A percentile compares a stretch with the other conserved stretches of the same genome.
Evolutionary conservation across 2,797 vertebrate species (phyloP).

Genomic region (Lutjanus argentimaculatus): DNA sequence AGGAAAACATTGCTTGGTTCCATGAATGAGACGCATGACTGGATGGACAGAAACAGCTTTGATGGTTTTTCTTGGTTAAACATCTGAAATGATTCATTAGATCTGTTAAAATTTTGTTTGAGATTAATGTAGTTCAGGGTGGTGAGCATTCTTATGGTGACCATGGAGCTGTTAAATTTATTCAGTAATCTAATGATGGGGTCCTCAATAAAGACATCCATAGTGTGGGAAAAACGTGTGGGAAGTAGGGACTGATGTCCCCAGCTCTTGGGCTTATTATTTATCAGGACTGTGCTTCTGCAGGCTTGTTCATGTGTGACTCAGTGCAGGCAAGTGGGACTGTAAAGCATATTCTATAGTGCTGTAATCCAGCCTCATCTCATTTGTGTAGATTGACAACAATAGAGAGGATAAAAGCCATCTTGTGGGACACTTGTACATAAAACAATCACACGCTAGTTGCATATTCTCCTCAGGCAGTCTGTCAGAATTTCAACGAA

Average conservation of each 20-base stretch:
- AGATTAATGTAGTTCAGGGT: not conserved
- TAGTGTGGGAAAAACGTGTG: slow-evolving; percentile 1
- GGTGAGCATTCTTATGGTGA: not conserved
- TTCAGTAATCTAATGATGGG: not conserved
- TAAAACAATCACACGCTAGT: slow-evolving; percentile 19
- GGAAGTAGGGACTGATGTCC: slow-evolving; percentile 13
- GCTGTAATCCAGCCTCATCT: slow-evolving; percentile 18
- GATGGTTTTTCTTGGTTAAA: not conserved
- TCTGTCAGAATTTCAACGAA: slow-evolving; percentile 20
- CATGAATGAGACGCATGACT: not conserved
- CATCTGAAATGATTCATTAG: not conserved
- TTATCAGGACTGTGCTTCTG: slow-evolving; percentile 10
- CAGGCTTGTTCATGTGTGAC: slow-evolving; percentile 26
- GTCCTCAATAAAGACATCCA: not conserved
- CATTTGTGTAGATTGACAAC: slow-evolving; percentile 40
- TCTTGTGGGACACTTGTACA: slow-evolving; percentile 39
- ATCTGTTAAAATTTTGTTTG: not conserved
- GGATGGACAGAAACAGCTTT: not conserved
- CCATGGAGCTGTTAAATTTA: slow-evolving; percentile 14
- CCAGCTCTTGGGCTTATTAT: slow-evolving; percentile 27
- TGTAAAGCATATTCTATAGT: not conserved
- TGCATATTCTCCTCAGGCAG: slow-evolving; percentile 38
- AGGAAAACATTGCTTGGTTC: not conserved
- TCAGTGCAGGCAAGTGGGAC: slow-evolving; percentile 21
- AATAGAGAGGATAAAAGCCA: slow-evolving; percentile 29